Evolutionary conservation across 2,113 vertebrate species (phyloP), one percentile per base, ranked within the genome.

Genomic region (Penelope pileata): DNA sequence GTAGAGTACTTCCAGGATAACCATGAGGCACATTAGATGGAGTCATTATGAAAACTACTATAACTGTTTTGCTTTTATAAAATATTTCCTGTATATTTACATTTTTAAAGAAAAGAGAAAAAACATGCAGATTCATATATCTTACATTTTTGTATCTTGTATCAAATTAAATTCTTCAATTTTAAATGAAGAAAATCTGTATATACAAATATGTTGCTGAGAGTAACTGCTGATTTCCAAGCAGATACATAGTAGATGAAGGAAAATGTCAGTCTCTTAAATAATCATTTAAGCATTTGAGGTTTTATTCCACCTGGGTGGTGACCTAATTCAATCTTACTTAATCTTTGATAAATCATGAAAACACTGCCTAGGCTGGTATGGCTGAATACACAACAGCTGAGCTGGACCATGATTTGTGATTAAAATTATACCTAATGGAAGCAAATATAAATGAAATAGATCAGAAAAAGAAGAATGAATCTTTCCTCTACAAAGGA

Each of bases 261-360:
- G 26, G 59, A 93, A 95, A 68, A 43, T 3, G 16, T 84, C 86
- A 75, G 4, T 11, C 5, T 60, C 67, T 70, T 75, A 64, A 90
- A 48, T n/a, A 82, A 79, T 4, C 26, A 60, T 34, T 73, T 86
- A 58, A 78, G 12, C 64, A 86, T 84, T 29, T 83, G 56, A 32
- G 32, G 21, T 83, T 88, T 90, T 84, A 67, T 82, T 92, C 43
- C 38, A 92, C 85, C 56, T 64, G 76, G 48, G 23, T 69, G 66
- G 24, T 94, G 72, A 83, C 60, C 86, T 93, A 72, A 64, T 77
- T 92, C 40, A 91, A 77, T 68, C 53, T 18, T 69, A 12, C 58
- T 92, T 81, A 92, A 77, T 81, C 91, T 94, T 89, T 86, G 88
- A 67, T 67, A 93, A 58, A 60, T 92, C 58, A 73, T 69, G 42